Base-by-base conservation (phyloP, 2,888 invertebrate species). In the Phengaris alcon region DNA sequence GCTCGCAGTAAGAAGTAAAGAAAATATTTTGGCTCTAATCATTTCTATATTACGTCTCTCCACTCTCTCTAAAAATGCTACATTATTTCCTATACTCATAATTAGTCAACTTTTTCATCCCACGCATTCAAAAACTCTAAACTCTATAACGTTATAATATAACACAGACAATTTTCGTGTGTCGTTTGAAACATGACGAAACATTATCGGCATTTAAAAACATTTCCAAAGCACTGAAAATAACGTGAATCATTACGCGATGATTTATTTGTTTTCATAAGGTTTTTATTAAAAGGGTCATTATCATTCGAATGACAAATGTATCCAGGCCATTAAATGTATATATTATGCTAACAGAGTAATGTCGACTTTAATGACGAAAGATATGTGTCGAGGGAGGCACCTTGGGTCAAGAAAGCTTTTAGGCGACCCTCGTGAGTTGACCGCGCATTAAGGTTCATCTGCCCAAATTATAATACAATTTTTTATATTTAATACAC, bases 291-390 rank as follows among this genome's bases (percentile, higher is more conserved):
- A 72, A 72, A 54, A 72, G 72, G 54, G 54, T 52, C 51, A 72
- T 72, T 52, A 72, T 72, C 72, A 72, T 72, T 54, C 35, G 52
- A 72, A 72, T 72, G 72, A 72, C 35, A 72, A 72, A 72, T 72
- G 52, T 54, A 52, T 72, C 22, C 13, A 15, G 10, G 51, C 70
- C 51, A 52, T 70, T 54, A 72, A 70, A 72, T 35, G 64, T 64
- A 72, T 72, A 69, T 72, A 72, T 72, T 64, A 72, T 52, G 72
- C 12, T 72, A 12, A 72, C 72, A 54, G 35, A 72, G 78, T 84
- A 81, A 83, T 82, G 80, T 80, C 81, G 79, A 80, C 83, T 84
- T 85, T 85, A 84, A 85, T 85, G 82, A 84, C 85, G 82, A 85
- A 86, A 84, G 83, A 84, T 84, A 82, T 77, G 81, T 80, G 79